phyloP scores from a whole-genome alignment of 2,888 invertebrate genomes.

The Xanthorhoe designata region DNA sequence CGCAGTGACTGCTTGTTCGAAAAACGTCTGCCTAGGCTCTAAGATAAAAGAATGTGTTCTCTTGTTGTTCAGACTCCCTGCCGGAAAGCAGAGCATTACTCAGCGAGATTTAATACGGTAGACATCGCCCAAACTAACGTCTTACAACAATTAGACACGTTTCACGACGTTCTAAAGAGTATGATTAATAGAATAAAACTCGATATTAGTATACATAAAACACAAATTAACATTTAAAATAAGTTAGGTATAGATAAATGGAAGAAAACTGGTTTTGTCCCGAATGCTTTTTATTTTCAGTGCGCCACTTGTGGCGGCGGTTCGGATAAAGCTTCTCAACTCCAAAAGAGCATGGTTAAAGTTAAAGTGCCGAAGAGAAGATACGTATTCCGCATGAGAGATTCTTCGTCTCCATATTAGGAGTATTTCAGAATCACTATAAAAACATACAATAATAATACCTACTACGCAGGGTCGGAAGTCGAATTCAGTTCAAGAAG shows the following conservation, averaged over 20 bases:
- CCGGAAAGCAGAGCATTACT: constrained; percentile 44
- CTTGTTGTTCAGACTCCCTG: constrained; percentile 49
- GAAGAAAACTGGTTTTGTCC: constrained; percentile 17
- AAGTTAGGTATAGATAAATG: constrained; percentile 26
- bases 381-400: constrained; percentile 61
- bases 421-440: constrained; percentile 13
- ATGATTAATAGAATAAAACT: constrained; percentile 45
- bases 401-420: constrained; percentile 66
- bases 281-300: constrained; percentile 59
- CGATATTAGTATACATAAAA: constrained; percentile 17
- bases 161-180: constrained; percentile 46
- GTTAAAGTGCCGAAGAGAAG: constrained; percentile 64
- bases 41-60: constrained; percentile 14
- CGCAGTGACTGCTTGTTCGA: too few species aligned
- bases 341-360: constrained; percentile 57
- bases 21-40: too few species aligned
- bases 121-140: constrained; percentile 40
- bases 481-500: constrained; percentile 17
- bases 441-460: constrained; percentile 30
- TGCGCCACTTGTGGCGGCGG: constrained; percentile 58
- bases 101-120: constrained; percentile 45
- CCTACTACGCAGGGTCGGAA: constrained; percentile 49
- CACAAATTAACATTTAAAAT: constrained; percentile 24
- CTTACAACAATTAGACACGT: constrained; percentile 41
- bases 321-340: constrained; percentile 29